Percentiles rank a stretch among this genome's conserved stretches.
phyloP scores from a whole-genome alignment of 2,113 vertebrate genomes.

The Pavo muticus region DNA sequence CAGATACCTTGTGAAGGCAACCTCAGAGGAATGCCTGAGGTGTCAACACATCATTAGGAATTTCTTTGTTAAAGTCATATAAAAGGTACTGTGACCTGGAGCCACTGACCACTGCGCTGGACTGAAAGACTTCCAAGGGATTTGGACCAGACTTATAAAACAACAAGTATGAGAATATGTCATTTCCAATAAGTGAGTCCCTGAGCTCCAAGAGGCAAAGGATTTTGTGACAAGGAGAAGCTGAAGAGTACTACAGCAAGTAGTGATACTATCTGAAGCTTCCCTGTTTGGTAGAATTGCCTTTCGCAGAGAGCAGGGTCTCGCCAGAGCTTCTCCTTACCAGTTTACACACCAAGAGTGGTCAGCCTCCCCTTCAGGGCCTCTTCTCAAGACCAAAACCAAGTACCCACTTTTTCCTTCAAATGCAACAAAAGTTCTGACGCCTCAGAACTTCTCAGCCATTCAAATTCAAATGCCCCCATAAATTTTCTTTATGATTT shows the following conservation, averaged over 20 bases:
- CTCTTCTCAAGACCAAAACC: not conserved
- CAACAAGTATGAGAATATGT: not conserved
- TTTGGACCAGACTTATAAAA: not conserved
- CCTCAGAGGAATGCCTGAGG: not conserved
- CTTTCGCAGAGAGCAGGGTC: not conserved
- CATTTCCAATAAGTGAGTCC: not conserved
- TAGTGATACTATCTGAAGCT: not conserved
- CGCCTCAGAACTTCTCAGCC: not conserved
- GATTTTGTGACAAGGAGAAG: not conserved
- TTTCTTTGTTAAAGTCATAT: not conserved
- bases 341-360: accelerated
- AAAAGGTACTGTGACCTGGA: not conserved
- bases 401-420: not conserved
- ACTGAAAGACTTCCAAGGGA: not conserved
- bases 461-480: not conserved
- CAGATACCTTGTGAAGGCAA: not conserved
- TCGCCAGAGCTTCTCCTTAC: not conserved
- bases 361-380: not conserved
- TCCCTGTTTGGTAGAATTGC: not conserved
- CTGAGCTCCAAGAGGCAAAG: accelerated
- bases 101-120: not conserved
- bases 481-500: not conserved
- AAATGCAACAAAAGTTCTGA: not conserved
- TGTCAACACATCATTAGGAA: not conserved
- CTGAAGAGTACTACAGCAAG: not conserved